Percentiles rank a stretch among this genome's conserved stretches.
phyloP scores from a whole-genome alignment of 2,113 vertebrate species.

The Rhabdomys dilectus region DNA sequence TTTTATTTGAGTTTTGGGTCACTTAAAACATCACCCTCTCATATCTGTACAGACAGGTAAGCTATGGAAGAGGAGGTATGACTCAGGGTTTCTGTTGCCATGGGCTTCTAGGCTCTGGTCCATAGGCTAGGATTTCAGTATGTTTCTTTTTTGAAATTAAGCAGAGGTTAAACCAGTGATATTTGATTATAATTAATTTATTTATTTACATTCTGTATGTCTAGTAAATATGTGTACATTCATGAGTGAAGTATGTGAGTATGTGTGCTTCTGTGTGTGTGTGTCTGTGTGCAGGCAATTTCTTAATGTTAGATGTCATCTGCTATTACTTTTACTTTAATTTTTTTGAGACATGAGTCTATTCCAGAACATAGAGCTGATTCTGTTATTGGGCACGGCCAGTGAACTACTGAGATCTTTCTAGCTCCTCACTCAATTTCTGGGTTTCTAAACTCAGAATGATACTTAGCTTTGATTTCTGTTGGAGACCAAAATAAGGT shows the following conservation, averaged over 20 bases:
- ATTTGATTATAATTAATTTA: background rate
- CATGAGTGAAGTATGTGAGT: background rate
- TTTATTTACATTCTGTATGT: background rate
- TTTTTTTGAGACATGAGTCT: background rate
- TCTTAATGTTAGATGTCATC: background rate
- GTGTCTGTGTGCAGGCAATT: background rate
- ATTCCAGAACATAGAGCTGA: background rate
- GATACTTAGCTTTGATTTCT: background rate
- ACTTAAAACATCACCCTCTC: background rate
- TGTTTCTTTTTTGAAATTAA: background rate
- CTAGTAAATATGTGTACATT: background rate
- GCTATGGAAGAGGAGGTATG: background rate
- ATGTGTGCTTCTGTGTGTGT: background rate
- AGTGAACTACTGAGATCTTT: too few species aligned
- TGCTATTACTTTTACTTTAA: background rate
- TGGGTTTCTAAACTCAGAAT: background rate
- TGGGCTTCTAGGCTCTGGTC: background rate
- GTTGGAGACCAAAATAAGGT: accelerated
- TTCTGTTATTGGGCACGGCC: background rate
- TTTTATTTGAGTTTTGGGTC: background rate
- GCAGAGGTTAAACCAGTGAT: background rate
- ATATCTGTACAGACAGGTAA: background rate
- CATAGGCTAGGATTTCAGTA: background rate
- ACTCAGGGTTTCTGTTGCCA: background rate
- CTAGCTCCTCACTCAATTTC: background rate